Base-by-base conservation (phyloP, 2,797 vertebrate genomes). In the Xyrichtys novacula region DNA sequence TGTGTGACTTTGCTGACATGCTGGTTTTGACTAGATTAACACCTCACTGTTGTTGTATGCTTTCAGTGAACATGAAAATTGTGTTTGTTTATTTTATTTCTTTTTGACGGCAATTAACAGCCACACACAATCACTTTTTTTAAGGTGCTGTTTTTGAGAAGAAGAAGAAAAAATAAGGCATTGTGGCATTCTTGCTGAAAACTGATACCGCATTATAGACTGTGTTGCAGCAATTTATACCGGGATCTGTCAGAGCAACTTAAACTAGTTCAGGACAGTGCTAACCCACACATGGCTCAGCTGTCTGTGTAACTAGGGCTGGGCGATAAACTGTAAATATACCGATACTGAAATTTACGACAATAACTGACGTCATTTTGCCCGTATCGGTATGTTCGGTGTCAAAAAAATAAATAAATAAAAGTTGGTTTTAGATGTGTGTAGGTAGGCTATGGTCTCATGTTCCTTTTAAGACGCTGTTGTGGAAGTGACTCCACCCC, bases 221-320 rank as follows among this genome's bases (percentile, higher is more conserved):
- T 7, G 22, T 15, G 7, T 44, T 25, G 22, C 4, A 25, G 11
- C 3, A 2, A 5, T 46, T 46, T 46, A 12, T 7, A 25, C 43
- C 15, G 20, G 12, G 15, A 20, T 25, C 44, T 15, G 15, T 16
- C 36, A 17, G 14, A 38, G 14, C 15, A 38, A 38, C 15, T 36
- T 16, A 2, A 5, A 38, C 36, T 17, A 7, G 5, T 20, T 16
- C 2, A 26, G 0, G 20, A 49, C n/a, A n/a, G 47, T 10, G 26
- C 47, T 49, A 6, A 28, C 19, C 23, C n/a, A 19, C 16, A 29
- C 19, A 17, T 49, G 7, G 16, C 26, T 29, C 14, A 16, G 23
- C 29, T 29, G 25, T 49, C 47, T 26, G 3, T 23, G 49, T 69
- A 69, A n/a, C n/a, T n/a, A n/a, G n/a, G n/a, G n/a, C n/a, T n/a